Percentiles rank a stretch among this genome's conserved stretches.
Conservation (phyloP, 2,888 invertebrate species). For the Ectemnius lituratus region DNA sequence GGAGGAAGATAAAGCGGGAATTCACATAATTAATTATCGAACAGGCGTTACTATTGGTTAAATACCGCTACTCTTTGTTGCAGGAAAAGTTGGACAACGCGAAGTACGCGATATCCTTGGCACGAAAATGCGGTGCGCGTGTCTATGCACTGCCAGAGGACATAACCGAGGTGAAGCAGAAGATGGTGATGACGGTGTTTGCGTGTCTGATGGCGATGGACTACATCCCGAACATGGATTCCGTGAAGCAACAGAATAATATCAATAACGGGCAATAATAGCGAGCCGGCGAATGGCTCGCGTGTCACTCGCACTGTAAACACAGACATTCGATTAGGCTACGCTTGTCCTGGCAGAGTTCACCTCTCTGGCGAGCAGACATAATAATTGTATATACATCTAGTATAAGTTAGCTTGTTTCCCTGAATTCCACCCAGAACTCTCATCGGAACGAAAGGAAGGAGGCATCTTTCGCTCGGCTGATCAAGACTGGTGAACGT, state of each 20-base stretch:
- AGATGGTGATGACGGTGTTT: slow-evolving; percentile 99
- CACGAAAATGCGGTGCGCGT: slow-evolving; percentile 97
- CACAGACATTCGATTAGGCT: slow-evolving; percentile 44
- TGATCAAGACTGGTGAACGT: too few species aligned
- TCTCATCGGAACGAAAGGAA: slow-evolving; percentile 14
- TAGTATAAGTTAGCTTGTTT: slow-evolving; percentile 58
- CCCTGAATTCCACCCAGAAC: slow-evolving; percentile 19
- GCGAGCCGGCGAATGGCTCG: slow-evolving; percentile 26
- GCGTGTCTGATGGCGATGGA: slow-evolving; percentile 99
- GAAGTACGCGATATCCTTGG: slow-evolving; percentile 99
- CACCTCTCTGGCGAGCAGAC: slow-evolving; percentile 38
- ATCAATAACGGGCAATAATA: slow-evolving; percentile 69
- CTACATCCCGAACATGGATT: slow-evolving; percentile 93
- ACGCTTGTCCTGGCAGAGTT: slow-evolving; percentile 10
- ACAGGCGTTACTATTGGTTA: neutral
- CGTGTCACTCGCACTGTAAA: slow-evolving; percentile 38
- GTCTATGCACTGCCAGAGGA: slow-evolving; percentile 99
- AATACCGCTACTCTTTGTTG: slow-evolving; percentile 60
- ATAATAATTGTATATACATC: slow-evolving; percentile 59
- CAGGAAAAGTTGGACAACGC: slow-evolving; percentile 97
- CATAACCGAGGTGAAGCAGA: slow-evolving; percentile 98
- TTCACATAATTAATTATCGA: slow-evolving; percentile 11
- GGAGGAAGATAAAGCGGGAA: neutral
- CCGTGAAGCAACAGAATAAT: slow-evolving; percentile 69
- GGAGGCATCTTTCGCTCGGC: slow-evolving; percentile 5